Conservation (phyloP, 37 sponge, comb jelly and placozoan genomes). For the Oopsacas minuta region DNA sequence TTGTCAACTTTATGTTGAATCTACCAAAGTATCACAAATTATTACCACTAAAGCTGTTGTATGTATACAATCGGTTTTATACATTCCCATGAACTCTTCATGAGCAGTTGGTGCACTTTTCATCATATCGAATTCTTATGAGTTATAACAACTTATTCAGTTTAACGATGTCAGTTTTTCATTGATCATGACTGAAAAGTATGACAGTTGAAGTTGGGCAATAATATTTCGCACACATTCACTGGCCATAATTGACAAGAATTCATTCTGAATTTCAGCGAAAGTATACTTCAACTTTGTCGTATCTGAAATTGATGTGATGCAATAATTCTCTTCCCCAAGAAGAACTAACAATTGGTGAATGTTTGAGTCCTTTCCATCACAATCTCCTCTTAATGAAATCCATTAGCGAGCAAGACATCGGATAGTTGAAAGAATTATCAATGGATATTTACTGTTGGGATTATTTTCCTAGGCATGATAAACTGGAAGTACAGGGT, state of each 20-base stretch:
- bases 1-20: constrained; percentile 19
- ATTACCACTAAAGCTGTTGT: constrained; percentile 20
- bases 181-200: background rate
- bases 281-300: background rate
- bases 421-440: background rate
- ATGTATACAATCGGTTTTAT: constrained; percentile 21
- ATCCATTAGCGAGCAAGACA: constrained; percentile 2
- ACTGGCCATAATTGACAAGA: constrained; percentile 5
- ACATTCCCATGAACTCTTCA: constrained; percentile 24
- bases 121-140: constrained; percentile 27
- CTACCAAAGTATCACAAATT: constrained; percentile 25
- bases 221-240: background rate
- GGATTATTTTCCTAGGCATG: background rate
- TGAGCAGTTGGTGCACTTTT: constrained; percentile 6
- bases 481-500: background rate
- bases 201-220: background rate
- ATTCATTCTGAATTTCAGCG: constrained; percentile 3
- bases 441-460: background rate
- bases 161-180: constrained; percentile 20
- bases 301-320: background rate
- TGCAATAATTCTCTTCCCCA: background rate
- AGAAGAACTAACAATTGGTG: background rate
- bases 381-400: background rate
- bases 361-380: background rate
- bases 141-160: constrained; percentile 20